Base-by-base conservation (phyloP, 2,797 vertebrate species). In the Mus caroli region DNA sequence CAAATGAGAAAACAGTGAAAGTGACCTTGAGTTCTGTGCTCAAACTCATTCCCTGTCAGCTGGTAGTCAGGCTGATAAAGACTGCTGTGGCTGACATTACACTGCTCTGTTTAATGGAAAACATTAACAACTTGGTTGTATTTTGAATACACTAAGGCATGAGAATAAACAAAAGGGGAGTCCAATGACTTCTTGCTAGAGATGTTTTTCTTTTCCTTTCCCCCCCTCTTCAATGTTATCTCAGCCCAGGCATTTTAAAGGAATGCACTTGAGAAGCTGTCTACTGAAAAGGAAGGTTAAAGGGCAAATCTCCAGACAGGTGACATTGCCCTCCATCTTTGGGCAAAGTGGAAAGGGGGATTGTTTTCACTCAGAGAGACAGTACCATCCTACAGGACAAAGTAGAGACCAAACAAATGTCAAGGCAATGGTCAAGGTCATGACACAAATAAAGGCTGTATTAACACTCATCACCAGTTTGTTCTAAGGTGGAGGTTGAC, bases 101-200 rank as follows among this genome's bases (percentile, higher is more conserved):
- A 31, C 97, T 85, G 88, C 78, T 76, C 73, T 94, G 37, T 79
- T 97, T 96, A 58, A 90, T 78, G 88, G 94, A 97, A 96, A 98
- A 85, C 40, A 89, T 85, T 91, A 97, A 97, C 94, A 71, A 78
- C 8, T 80, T 85, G 15, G 22, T 91, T 95, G 71, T 88, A 89
- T 77, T 60, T 60, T 97, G 82, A 1, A 97, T 94, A 79, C 31
- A 77, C 8, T 1, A 87, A 92, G 14, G 79, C 31, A 28, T 77
- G 77, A 90, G 97, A 97, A 88, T 37, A 40, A 97, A 91, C 87
- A 75, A 46, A 46, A 60, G 87, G 62, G 94, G 96, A 95, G 93
- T 96, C 95, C 90, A 91, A 37, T 4, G 60, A 75, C 77, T 94
- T 96, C 83, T 94, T 73, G 56, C 56, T 56, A 73, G 58, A 40